A percentile compares a stretch with the other conserved stretches of the same genome.
Evolutionary conservation across 2,797 vertebrate species (phyloP).

Genomic region (Acridotheres tristis): DNA sequence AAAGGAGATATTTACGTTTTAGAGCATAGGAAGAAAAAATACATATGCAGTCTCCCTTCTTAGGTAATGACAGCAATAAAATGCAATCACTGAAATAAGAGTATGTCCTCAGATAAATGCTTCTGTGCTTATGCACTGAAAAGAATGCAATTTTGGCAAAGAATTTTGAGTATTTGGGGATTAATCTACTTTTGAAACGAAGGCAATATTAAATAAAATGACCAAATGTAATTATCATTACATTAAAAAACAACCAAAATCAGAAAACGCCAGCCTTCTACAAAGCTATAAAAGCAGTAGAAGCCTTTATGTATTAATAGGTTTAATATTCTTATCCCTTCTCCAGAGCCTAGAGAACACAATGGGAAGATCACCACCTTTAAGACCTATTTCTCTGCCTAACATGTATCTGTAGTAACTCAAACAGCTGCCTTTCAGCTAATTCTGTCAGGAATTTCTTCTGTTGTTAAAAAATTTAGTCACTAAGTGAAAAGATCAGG

Average conservation of each 20-base stretch:
- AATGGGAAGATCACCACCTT: neutral
- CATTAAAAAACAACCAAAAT: neutral
- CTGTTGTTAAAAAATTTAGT: neutral
- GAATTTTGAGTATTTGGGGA: neutral
- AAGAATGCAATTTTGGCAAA: neutral
- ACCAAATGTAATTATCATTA: neutral
- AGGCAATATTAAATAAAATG: neutral
- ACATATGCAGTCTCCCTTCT: neutral
- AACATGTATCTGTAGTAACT: neutral
- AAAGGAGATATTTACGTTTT: neutral
- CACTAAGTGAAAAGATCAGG: neutral
- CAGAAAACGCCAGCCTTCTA: neutral
- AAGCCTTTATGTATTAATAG: neutral
- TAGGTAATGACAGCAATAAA: neutral
- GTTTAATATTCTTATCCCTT: neutral
- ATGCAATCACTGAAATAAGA: neutral
- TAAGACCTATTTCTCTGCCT: neutral
- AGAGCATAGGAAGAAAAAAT: neutral
- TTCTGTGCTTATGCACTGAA: neutral
- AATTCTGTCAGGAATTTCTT: neutral
- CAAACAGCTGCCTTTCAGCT: neutral
- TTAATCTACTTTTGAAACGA: neutral
- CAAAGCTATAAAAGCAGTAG: neutral
- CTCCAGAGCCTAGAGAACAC: neutral
- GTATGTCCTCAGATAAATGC: neutral